Evolutionary conservation across 2,113 vertebrate genomes (phyloP).

Genomic region (Sylvilagus bachmani): DNA sequence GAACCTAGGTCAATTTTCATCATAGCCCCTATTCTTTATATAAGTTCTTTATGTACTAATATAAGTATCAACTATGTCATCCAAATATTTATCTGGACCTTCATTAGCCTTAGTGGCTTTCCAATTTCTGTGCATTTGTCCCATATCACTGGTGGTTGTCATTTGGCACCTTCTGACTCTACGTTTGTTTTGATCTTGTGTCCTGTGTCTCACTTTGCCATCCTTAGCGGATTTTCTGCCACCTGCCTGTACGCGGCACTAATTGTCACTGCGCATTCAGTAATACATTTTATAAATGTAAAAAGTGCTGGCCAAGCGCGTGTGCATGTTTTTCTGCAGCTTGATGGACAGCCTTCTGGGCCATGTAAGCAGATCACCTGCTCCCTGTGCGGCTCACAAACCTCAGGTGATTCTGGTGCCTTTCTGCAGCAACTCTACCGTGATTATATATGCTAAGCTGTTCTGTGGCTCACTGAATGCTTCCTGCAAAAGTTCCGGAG

Average conservation of each 20-base stretch:
- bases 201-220: neutral
- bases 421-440: slow-evolving; percentile 6
- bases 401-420: neutral
- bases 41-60: neutral
- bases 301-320: neutral
- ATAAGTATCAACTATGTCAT: neutral
- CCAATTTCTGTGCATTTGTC: neutral
- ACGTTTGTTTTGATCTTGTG: neutral
- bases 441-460: neutral
- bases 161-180: neutral
- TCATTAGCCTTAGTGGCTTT: neutral
- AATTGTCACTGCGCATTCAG: neutral
- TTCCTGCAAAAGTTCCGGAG: slow-evolving; percentile 15
- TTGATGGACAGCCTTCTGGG: neutral
- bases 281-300: neutral
- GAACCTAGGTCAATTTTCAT: neutral
- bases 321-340: neutral
- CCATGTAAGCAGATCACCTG: neutral
- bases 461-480: slow-evolving; percentile 48
- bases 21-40: neutral
- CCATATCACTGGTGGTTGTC: neutral
- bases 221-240: neutral
- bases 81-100: neutral
- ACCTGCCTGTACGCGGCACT: neutral
- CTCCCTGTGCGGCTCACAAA: neutral